phyloP scores from a whole-genome alignment of 2,113 vertebrate genomes.

The Sciurus niger region DNA sequence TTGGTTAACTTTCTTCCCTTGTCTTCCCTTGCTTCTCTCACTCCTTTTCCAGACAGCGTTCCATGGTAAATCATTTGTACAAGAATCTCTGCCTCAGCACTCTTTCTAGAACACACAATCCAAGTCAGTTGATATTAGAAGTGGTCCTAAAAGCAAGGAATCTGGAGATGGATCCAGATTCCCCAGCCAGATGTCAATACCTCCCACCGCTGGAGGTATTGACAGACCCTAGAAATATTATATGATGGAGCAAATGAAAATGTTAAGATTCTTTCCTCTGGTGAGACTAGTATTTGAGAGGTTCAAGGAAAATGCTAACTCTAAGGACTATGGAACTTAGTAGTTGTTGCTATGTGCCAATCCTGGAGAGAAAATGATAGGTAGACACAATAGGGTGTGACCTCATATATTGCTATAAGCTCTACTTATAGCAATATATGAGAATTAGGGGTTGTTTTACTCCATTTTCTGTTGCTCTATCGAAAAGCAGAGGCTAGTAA shows the following conservation, averaged over 20 bases:
- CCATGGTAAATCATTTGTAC: background rate
- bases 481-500: background rate
- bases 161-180: background rate
- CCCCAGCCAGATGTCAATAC: background rate
- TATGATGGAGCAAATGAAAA: background rate
- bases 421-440: background rate
- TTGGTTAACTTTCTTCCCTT: background rate
- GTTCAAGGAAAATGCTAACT: background rate
- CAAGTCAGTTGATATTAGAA: background rate
- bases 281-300: background rate
- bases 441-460: background rate
- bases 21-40: background rate
- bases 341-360: background rate
- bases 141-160: background rate
- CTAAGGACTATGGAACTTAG: background rate
- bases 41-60: background rate
- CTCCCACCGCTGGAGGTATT: background rate
- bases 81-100: no score
- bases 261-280: background rate
- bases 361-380: background rate
- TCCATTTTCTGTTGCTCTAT: background rate
- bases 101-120: background rate
- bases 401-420: no score
- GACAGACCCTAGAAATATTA: background rate
- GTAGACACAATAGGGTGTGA: no score